Conservation (phyloP, 2,113 vertebrate species). For the Agelaius tricolor region DNA sequence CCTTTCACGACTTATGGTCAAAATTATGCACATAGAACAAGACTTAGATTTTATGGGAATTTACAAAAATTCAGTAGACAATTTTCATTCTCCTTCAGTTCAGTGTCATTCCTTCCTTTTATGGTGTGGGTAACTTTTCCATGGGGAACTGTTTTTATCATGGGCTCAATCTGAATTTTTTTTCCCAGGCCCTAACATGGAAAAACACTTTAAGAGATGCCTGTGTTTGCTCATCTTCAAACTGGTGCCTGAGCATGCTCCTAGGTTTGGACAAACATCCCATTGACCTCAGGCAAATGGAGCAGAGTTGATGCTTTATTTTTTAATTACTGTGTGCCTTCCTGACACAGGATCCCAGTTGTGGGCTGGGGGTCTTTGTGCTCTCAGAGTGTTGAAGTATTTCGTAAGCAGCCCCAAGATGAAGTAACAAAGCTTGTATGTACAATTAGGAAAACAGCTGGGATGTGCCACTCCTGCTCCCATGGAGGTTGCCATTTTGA, state of each 20-base stretch:
- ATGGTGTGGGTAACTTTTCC: slow-evolving; percentile 14
- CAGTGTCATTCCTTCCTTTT: slow-evolving; percentile 25
- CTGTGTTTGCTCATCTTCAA: slow-evolving; percentile 25
- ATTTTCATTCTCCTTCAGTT: not conserved
- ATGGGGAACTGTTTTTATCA: not conserved
- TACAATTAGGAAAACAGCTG: not conserved
- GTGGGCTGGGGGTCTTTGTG: not conserved
- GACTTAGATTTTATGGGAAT: slow-evolving; percentile 11
- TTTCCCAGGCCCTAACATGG: slow-evolving; percentile 19
- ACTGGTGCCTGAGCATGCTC: not conserved
- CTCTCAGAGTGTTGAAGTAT: not conserved
- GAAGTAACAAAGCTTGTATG: not conserved
- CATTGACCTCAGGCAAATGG: not conserved
- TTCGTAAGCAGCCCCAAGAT: not conserved
- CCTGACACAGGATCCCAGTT: not conserved
- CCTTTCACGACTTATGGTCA: not conserved
- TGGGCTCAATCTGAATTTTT: not conserved
- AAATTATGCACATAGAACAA: not conserved
- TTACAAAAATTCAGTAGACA: not conserved
- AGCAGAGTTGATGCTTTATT: not conserved
- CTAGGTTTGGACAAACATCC: not conserved
- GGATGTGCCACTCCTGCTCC: not conserved
- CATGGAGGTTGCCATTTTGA: not conserved
- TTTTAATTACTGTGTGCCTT: not conserved
- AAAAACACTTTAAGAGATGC: slow-evolving; percentile 30